Base-by-base conservation (phyloP, 2,113 vertebrate genomes). In the Haemorhous mexicanus region DNA sequence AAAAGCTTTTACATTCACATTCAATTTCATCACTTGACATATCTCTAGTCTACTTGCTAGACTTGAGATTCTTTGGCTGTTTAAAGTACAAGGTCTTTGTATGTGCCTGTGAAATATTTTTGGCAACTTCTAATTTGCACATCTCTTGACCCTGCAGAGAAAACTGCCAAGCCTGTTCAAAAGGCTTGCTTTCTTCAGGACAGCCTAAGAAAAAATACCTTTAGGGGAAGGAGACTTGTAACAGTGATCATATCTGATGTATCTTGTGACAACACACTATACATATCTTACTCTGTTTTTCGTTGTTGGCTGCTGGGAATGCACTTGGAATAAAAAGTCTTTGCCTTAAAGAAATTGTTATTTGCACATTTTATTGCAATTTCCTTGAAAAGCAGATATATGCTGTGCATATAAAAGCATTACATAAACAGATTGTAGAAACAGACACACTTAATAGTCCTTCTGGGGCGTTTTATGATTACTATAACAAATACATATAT, bases 1-100 rank as follows among this genome's bases (percentile, higher is more conserved):
- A 94, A 81, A 93, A 79, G 70, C 86, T 93, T 96, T 97, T 92
- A 77, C 49, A 73, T 86, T 95, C 84, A 87, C 69, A 90, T 91
- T 91, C 69, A 69, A 91, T 94, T 93, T 90, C 58, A 64, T 89
- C 89, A 89, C 59, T 94, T 88, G 87, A 93, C 89, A 75, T 75
- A 44, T 84, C 83, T 89, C 47, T 80, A 69, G 43, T 87, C 67
- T 90, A 44, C 68, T 96, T 83, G 44, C 61, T 88, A 94, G 92
- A 81, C 88, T 92, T 90, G 88, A 77, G 41, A 74, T 84, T 84
- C 68, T 94, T 84, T 77, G 61, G 66, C 82, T 84, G 89, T 90
- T 95, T 88, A 91, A 96, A 78, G 32, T 44, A 78, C 69, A 95
- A 95, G 76, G 79, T 95, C 85, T 91, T 81, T 91, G 35, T 55